Evolutionary conservation across 1,140 invertebrate species (phyloP).

Genomic region (Lordiphosa mommai): DNA sequence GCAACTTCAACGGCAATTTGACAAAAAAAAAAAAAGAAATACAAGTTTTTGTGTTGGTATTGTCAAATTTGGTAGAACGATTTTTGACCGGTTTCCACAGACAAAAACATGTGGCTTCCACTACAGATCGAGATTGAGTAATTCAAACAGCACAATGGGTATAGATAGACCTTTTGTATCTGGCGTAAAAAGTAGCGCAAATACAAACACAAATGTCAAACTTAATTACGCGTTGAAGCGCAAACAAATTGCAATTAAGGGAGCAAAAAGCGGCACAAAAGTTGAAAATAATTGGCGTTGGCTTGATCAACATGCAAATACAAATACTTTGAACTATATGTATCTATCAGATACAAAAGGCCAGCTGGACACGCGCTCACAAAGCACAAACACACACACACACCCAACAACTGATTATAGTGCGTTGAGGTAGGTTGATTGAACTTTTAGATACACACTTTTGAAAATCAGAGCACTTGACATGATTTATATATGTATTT

Average conservation of each 20-base stretch:
- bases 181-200: slow-evolving; percentile 63
- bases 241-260: slow-evolving; percentile 50
- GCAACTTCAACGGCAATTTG: slow-evolving; percentile 16
- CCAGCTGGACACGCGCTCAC: slow-evolving; percentile 41
- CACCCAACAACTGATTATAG: not conserved
- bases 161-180: slow-evolving; percentile 18
- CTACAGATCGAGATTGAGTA: slow-evolving; percentile 48
- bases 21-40: slow-evolving; percentile 32
- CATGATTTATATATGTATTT: slow-evolving; percentile 49
- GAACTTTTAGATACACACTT: slow-evolving; percentile 1
- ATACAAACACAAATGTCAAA: slow-evolving; percentile 54
- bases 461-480: slow-evolving; percentile 28
- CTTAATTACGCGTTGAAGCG: slow-evolving; percentile 72
- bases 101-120: slow-evolving; percentile 14
- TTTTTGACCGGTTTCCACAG: slow-evolving; percentile 65
- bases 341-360: slow-evolving; percentile 44
- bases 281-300: slow-evolving; percentile 44
- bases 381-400: slow-evolving; percentile 40
- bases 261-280: not conserved
- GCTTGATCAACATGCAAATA: slow-evolving; percentile 26
- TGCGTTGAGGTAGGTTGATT: not conserved
- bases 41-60: slow-evolving; percentile 17
- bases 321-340: slow-evolving; percentile 14
- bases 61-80: slow-evolving; percentile 71
- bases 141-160: slow-evolving; percentile 30